Conservation (phyloP, 2,888 invertebrate species). For the Drosophila koepferae region DNA sequence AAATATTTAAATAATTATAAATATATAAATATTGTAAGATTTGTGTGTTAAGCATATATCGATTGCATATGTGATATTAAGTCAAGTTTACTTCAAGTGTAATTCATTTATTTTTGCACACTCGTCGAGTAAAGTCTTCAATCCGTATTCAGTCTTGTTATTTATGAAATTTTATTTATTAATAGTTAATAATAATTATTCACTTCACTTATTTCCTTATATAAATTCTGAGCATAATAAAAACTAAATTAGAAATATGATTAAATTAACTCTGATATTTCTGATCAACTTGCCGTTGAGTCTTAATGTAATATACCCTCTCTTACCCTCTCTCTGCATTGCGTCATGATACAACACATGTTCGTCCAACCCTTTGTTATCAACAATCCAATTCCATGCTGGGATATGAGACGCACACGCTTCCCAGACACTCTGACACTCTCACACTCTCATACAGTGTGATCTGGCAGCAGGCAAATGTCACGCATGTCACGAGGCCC, state of each 20-base stretch:
- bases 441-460: conserved; percentile 46
- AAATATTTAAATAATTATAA: too few relatives aligned
- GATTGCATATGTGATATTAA: too few relatives aligned
- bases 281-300: background rate
- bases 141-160: too few relatives aligned
- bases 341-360: conserved; percentile 10
- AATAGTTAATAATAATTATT: too few relatives aligned
- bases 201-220: too few relatives aligned
- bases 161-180: too few relatives aligned
- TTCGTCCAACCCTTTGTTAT: conserved; percentile 57
- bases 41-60: too few relatives aligned
- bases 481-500: conserved; percentile 68
- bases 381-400: conserved; percentile 35
- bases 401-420: conserved; percentile 43
- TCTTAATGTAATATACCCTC: background rate
- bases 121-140: too few relatives aligned
- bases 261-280: background rate
- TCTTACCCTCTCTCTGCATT: background rate
- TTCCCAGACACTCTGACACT: conserved; percentile 32
- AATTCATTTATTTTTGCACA: too few relatives aligned
- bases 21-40: background rate
- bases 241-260: background rate
- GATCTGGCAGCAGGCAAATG: conserved; percentile 55
- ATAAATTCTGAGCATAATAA: too few relatives aligned
- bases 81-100: too few relatives aligned